Evolutionary conservation across 2,888 invertebrate genomes (phyloP), one percentile per base, ranked within the genome.

Genomic region (Polylopha cassiicola): DNA sequence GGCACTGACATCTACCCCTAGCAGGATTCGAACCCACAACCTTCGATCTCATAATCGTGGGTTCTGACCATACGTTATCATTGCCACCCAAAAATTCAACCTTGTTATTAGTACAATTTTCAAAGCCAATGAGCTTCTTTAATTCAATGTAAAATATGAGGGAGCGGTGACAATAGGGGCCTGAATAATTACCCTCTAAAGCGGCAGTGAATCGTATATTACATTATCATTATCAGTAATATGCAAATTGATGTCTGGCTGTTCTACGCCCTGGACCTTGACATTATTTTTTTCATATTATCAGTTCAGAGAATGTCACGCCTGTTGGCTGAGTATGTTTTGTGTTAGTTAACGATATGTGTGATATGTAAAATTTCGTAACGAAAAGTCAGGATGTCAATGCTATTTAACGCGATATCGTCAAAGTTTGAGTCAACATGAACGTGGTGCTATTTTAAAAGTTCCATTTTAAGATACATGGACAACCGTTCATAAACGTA

Each of bases 281-380:
- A 75, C 75, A 77, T 74, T 67, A 62, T 69, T 75, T 67, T 47
- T n/a, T 64, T 53, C 46, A 48, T 48, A 51, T 57, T 63, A 56
- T 55, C 51, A 52, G 44, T 46, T 30, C 44, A 46, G 45, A 52
- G 51, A 55, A 60, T 56, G 55, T 58, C 55, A 58, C 47, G 41
- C 41, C 34, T 30, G 41, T 36, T 41, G 24, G 26, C 34, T 20
- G 28, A 33, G 28, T 29, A 28, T 39, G 39, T 22, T 29, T 24
- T 24, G 15, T 26, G 36, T 30, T 34, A 24, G 33, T 37, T 38
- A 26, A 30, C 34, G 34, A 13, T 36, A 30, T 21, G 41, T 30
- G 41, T 36, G 41, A 41, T 41, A 34, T 39, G 22, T 29, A 34
- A 24, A 36, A 20, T 41, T 41, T 30, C 16, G 36, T 23, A 41